A percentile compares a stretch with the other conserved stretches of the same genome.
phyloP scores from a whole-genome alignment of 2,113 vertebrate genomes.

The Psettodes erumei region DNA sequence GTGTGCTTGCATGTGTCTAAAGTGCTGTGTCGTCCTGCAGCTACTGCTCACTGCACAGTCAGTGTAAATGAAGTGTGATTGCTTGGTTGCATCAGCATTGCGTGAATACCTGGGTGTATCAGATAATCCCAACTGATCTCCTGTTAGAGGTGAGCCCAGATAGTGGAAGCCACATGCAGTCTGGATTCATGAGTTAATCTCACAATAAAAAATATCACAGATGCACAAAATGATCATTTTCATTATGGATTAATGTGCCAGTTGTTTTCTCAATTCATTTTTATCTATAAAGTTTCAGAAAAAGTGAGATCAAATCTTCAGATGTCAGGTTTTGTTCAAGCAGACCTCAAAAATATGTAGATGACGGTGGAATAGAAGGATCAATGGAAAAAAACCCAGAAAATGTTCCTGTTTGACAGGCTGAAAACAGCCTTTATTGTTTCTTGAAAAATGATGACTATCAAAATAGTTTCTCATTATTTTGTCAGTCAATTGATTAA shows the following conservation, averaged over 20 bases:
- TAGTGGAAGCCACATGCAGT: constrained; percentile 36
- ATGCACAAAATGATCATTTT: background rate
- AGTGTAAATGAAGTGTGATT: constrained; percentile 24
- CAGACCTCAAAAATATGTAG: too few relatives aligned
- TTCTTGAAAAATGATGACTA: too few relatives aligned
- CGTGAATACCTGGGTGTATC: constrained; percentile 35
- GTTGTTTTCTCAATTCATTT: background rate
- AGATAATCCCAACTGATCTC: constrained; percentile 54
- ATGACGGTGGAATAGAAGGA: too few relatives aligned
- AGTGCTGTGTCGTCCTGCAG: background rate
- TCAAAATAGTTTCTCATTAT: too few relatives aligned
- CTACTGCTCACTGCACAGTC: constrained; percentile 1
- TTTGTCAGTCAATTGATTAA: too few relatives aligned
- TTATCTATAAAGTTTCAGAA: too few relatives aligned
- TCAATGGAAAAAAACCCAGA: too few relatives aligned
- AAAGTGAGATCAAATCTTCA: too few relatives aligned
- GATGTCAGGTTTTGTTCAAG: too few relatives aligned
- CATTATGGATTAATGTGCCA: background rate
- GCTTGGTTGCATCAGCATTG: constrained; percentile 48
- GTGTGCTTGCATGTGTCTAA: background rate
- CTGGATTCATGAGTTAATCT: too few relatives aligned
- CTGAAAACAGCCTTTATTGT: too few relatives aligned
- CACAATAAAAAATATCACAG: background rate
- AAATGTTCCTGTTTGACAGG: too few relatives aligned
- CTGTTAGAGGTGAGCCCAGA: constrained; percentile 36